Conservation (phyloP, 2,797 vertebrate genomes). For the Ptychadena robeensis region DNA sequence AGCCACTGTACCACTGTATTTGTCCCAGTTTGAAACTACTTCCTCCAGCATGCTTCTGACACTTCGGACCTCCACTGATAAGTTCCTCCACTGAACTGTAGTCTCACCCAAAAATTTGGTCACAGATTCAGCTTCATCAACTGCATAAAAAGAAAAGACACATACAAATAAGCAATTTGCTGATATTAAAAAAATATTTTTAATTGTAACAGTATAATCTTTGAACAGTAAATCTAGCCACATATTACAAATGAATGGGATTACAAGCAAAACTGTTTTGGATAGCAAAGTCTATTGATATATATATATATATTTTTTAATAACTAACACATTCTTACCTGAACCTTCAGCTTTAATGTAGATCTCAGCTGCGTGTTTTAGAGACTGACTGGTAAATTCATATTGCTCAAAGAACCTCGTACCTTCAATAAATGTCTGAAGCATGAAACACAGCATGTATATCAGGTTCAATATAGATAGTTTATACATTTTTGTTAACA, state of each 20-base stretch:
- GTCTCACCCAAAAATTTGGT: conserved; percentile 91
- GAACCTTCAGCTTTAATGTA: conserved; percentile 91
- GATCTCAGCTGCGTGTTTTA: conserved; percentile 90
- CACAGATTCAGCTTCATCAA: conserved; percentile 90
- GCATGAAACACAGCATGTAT: conserved; percentile 10
- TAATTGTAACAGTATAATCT: too few relatives aligned
- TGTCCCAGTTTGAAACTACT: conserved; percentile 95
- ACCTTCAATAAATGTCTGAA: conserved; percentile 92
- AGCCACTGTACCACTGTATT: conserved; percentile 89
- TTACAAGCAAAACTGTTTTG: background rate
- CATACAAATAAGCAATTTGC: background rate
- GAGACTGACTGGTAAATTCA: conserved; percentile 87
- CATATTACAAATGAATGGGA: background rate
- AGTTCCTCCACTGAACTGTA: conserved; percentile 91
- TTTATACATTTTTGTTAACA: background rate
- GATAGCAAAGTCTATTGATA: background rate
- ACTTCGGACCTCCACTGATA: conserved; percentile 93
- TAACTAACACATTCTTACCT: conserved; percentile 77
- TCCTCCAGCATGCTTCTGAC: conserved; percentile 98
- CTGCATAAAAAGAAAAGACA: conserved; percentile 71
- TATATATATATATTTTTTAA: background rate
- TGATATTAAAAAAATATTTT: too few relatives aligned
- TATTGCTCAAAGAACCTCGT: conserved; percentile 97
- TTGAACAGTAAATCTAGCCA: too few relatives aligned
- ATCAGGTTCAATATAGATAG: background rate